Evolutionary conservation across 2,888 invertebrate genomes (phyloP).

Genomic region (Philereme transversata): DNA sequence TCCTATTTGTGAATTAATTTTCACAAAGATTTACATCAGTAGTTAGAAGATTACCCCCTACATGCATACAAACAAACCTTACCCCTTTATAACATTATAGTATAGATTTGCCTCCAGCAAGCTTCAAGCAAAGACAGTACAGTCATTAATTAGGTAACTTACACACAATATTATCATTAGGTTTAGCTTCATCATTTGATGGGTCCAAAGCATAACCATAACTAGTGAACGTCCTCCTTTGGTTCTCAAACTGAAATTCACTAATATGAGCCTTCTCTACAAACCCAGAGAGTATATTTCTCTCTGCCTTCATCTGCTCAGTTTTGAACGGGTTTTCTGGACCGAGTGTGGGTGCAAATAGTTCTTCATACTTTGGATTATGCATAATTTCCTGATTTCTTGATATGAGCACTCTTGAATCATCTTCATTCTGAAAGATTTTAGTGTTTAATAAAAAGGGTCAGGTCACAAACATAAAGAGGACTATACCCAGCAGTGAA

Average conservation of each 20-base stretch:
- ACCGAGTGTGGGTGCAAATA: slow-evolving; percentile 95
- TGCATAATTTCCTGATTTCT: slow-evolving; percentile 92
- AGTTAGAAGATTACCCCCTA: too few relatives aligned
- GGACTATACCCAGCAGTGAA: too few relatives aligned
- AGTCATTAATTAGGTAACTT: slow-evolving; percentile 39
- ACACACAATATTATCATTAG: slow-evolving; percentile 80
- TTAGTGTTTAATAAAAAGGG: not conserved
- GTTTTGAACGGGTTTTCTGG: slow-evolving; percentile 97
- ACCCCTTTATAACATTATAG: too few relatives aligned
- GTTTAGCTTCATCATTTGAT: slow-evolving; percentile 84
- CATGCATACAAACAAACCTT: too few relatives aligned
- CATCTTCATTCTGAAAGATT: slow-evolving; percentile 86
- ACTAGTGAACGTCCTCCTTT: slow-evolving; percentile 96
- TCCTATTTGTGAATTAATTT: too few relatives aligned
- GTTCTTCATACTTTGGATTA: slow-evolving; percentile 97
- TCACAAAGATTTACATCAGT: too few relatives aligned
- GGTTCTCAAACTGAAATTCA: slow-evolving; percentile 98
- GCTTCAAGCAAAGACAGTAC: too few relatives aligned
- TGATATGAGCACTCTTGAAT: slow-evolving; percentile 89
- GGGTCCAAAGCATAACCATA: slow-evolving; percentile 98
- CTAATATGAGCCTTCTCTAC: slow-evolving; percentile 98
- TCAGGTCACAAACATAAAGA: too few relatives aligned
- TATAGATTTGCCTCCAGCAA: too few relatives aligned
- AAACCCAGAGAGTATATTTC: slow-evolving; percentile 97
- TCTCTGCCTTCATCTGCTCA: slow-evolving; percentile 92